Evolutionary conservation across 37 sponge, comb jelly and placozoan species (phyloP).

Genomic region (Hexactinellida sp.): DNA sequence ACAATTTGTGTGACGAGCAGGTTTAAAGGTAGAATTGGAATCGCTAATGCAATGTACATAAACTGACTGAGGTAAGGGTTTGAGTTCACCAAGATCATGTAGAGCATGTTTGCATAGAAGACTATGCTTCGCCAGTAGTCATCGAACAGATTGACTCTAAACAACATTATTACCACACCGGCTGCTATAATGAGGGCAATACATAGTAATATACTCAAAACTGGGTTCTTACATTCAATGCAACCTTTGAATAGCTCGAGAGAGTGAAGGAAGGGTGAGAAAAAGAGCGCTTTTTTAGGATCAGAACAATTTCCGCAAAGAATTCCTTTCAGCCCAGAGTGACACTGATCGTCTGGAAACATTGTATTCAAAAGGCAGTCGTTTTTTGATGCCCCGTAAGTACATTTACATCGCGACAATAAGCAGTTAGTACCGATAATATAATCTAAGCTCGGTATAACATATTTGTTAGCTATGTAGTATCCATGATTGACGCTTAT

Average conservation of each 20-base stretch:
- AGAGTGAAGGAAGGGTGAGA: background rate
- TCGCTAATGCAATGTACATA: background rate
- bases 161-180: background rate
- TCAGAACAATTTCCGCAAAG: background rate
- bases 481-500: background rate
- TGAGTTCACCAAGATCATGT: background rate
- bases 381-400: background rate
- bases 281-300: background rate
- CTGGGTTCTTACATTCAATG: background rate
- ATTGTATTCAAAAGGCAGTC: background rate
- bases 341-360: background rate
- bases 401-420: background rate
- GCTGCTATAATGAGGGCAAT: background rate
- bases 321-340: background rate
- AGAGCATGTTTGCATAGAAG: conserved; percentile 2
- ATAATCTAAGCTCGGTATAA: background rate
- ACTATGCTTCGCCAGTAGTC: background rate
- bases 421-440: background rate
- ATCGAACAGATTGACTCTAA: background rate
- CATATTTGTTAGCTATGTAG: background rate
- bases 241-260: background rate
- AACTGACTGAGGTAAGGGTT: background rate
- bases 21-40: background rate
- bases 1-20: background rate
- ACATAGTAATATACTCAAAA: background rate